phyloP scores from a whole-genome alignment of 1,140 invertebrate genomes.

The Nautilus pompilius region DNA sequence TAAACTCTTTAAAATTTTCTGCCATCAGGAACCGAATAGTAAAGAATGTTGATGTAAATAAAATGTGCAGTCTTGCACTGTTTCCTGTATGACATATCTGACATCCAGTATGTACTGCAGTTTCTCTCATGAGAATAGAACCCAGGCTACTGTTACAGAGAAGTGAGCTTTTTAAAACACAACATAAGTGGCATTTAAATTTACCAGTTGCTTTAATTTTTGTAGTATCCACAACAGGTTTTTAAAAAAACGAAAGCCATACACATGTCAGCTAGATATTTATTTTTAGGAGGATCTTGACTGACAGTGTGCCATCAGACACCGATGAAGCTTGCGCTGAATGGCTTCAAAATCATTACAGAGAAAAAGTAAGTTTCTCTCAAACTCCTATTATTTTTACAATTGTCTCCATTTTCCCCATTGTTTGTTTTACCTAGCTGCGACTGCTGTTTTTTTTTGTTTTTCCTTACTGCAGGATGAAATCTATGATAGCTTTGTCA shows the following conservation, averaged over 20 bases:
- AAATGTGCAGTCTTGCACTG: no score
- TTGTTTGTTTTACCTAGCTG: background rate
- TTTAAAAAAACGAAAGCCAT: background rate
- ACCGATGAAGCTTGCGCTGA: constrained; percentile 71
- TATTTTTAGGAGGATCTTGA: constrained; percentile 67
- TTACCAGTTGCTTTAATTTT: background rate
- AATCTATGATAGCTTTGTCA: constrained; percentile 41
- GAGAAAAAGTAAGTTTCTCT: constrained; percentile 66
- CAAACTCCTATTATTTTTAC: no score
- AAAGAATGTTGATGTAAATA: no score
- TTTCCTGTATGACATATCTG: no score
- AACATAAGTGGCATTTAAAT: background rate
- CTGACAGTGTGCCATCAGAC: constrained; percentile 75
- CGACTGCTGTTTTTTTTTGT: background rate
- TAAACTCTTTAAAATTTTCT: no score
- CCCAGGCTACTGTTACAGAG: no score
- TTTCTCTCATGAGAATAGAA: no score
- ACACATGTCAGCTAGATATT: background rate
- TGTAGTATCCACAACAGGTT: background rate
- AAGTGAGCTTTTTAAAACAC: background rate
- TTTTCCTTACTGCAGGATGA: constrained; percentile 41
- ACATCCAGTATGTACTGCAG: no score
- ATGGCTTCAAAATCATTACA: constrained; percentile 79
- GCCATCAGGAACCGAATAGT: no score
- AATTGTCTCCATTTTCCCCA: background rate